Percentiles rank a stretch among this genome's conserved stretches.
Evolutionary conservation across 2,113 vertebrate species (phyloP).

Genomic region (Motacilla alba): DNA sequence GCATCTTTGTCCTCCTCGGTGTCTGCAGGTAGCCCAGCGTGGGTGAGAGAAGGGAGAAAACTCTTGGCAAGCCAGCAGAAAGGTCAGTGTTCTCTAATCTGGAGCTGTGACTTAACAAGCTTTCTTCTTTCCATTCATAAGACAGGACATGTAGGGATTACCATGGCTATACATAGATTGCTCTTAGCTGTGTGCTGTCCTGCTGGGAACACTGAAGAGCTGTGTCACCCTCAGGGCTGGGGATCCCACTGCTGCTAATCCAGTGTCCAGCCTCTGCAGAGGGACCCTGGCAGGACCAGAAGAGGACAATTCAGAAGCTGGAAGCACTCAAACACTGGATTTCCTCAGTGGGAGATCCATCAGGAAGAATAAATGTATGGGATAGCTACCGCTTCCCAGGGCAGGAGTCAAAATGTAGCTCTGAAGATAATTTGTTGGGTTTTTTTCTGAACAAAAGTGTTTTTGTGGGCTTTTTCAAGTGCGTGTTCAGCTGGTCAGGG

Average conservation of each 20-base stretch:
- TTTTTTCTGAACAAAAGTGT: not conserved
- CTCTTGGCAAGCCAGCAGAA: not conserved
- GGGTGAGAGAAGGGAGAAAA: not conserved
- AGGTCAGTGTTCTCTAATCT: not conserved
- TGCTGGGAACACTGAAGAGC: not conserved
- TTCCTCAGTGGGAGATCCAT: not conserved
- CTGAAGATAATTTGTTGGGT: not conserved
- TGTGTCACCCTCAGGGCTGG: fast-evolving
- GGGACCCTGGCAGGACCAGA: not conserved
- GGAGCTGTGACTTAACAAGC: constrained; percentile 10
- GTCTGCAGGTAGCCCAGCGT: not conserved
- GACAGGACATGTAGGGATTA: not conserved
- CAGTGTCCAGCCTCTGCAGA: not conserved
- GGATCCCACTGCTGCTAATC: not conserved
- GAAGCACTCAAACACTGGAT: not conserved
- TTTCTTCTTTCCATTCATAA: not conserved
- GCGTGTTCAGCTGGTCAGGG: not conserved
- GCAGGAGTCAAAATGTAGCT: not conserved
- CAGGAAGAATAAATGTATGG: not conserved
- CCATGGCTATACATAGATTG: constrained; percentile 34
- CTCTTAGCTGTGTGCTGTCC: not conserved
- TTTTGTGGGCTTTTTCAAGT: not conserved
- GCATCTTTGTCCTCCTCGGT: not conserved
- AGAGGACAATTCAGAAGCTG: not conserved
- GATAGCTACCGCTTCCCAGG: not conserved